Conservation (phyloP, 2,888 invertebrate genomes). For the Colostygia pectinataria region DNA sequence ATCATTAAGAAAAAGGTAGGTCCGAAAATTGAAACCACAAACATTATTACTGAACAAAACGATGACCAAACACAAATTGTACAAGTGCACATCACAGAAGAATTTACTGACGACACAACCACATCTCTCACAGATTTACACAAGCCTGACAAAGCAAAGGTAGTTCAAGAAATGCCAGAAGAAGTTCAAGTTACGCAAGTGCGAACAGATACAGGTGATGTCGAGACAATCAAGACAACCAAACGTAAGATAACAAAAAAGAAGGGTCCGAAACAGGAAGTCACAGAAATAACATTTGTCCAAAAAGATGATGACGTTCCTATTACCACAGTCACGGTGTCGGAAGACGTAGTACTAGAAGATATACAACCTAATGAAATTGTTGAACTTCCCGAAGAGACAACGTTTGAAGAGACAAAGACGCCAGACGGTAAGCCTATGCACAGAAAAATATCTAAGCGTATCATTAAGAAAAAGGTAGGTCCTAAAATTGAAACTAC, state of each 20-base stretch:
- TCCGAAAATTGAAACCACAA: not conserved
- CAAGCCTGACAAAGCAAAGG: conserved; percentile 26
- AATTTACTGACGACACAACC: conserved; percentile 28
- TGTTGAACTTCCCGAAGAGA: conserved; percentile 45
- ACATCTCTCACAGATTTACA: conserved; percentile 30
- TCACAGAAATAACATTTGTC: conserved; percentile 1
- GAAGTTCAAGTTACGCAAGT: conserved; percentile 47
- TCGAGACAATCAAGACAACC: conserved; percentile 41
- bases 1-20: conserved; percentile 39
- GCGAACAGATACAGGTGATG: conserved; percentile 51
- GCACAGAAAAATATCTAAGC: conserved; percentile 39
- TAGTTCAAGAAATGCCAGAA: conserved; percentile 33
- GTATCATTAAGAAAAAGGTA: conserved; percentile 48
- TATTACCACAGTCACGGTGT: conserved; percentile 24
- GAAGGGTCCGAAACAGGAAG: conserved; percentile 8
- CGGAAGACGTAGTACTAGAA: conserved; percentile 45
- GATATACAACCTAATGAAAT: conserved; percentile 21
- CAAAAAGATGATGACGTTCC: conserved; percentile 36
- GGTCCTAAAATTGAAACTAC: conserved; percentile 42
- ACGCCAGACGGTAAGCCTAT: conserved; percentile 47
- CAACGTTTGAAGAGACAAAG: conserved; percentile 27
- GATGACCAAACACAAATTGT: conserved; percentile 11
- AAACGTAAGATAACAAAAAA: conserved; percentile 4
- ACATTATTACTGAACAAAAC: conserved; percentile 26
- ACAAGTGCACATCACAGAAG: conserved; percentile 16